phyloP scores from a whole-genome alignment of 2,797 vertebrate species.

The Sylvia borin region DNA sequence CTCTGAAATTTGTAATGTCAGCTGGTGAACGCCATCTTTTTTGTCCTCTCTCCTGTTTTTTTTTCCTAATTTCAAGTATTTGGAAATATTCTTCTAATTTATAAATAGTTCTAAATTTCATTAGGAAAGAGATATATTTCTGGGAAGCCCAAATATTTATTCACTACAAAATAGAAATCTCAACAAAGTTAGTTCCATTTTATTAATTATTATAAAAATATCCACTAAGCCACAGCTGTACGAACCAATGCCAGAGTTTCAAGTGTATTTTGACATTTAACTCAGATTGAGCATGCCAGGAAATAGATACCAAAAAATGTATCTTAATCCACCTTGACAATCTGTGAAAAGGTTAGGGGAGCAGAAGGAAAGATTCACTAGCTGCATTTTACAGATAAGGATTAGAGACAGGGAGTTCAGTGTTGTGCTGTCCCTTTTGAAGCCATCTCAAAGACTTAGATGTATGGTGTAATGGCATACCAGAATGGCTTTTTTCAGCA shows the following conservation, averaged over 20 bases:
- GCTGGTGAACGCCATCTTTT: neutral
- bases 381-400: neutral
- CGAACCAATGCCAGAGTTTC: neutral
- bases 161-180: neutral
- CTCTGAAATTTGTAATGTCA: neutral
- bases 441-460: neutral
- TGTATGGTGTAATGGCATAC: neutral
- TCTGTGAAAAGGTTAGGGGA: neutral
- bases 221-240: neutral
- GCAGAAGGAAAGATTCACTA: neutral
- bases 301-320: neutral
- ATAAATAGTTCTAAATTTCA: neutral
- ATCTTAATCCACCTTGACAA: neutral
- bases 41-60: rapidly evolving
- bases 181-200: neutral
- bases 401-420: neutral
- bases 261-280: neutral
- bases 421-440: neutral
- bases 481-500: neutral
- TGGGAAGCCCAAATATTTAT: neutral
- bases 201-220: neutral
- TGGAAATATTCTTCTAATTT: neutral
- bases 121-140: neutral
- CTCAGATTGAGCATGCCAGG: neutral
- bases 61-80: neutral